Conservation (phyloP, 2,113 vertebrate species). For the Gnathonemus longibarbis region DNA sequence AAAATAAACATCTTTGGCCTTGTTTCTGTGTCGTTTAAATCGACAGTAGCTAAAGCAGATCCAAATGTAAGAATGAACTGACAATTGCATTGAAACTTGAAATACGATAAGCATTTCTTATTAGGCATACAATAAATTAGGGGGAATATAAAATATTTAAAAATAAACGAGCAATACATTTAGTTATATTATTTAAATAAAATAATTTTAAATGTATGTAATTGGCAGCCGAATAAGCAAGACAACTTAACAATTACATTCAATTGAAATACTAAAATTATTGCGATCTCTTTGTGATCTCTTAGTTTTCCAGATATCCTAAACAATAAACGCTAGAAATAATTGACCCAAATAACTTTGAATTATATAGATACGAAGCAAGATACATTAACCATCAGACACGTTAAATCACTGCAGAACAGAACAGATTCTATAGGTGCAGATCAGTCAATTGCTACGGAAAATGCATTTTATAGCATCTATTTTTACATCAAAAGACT, state of each 20-base stretch:
- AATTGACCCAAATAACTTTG: not conserved
- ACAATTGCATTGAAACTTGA: not conserved
- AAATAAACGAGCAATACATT: not conserved
- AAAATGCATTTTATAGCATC: slow-evolving; percentile 2
- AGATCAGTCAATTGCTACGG: not conserved
- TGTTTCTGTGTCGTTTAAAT: not conserved
- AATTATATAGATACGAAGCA: not conserved
- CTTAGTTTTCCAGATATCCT: not conserved
- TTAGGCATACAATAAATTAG: not conserved
- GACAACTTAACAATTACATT: not conserved
- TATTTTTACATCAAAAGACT: slow-evolving; percentile 14
- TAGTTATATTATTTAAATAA: not conserved
- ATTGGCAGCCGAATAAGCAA: not conserved
- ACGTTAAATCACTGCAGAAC: not conserved
- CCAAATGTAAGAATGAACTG: not conserved
- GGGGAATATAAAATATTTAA: not conserved
- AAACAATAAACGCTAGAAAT: not conserved
- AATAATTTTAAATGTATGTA: not conserved
- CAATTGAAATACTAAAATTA: not conserved
- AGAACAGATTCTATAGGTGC: not conserved
- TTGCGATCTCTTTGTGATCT: not conserved
- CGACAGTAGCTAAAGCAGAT: not conserved
- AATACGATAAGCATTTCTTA: not conserved
- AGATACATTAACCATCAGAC: not conserved
- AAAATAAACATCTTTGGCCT: not conserved